These are phyloP conservation scores for Neodontobutis hainanensis DNA, from an alignment of 2,113 vertebrate genomes.

Conservation along the genomic window DNA sequence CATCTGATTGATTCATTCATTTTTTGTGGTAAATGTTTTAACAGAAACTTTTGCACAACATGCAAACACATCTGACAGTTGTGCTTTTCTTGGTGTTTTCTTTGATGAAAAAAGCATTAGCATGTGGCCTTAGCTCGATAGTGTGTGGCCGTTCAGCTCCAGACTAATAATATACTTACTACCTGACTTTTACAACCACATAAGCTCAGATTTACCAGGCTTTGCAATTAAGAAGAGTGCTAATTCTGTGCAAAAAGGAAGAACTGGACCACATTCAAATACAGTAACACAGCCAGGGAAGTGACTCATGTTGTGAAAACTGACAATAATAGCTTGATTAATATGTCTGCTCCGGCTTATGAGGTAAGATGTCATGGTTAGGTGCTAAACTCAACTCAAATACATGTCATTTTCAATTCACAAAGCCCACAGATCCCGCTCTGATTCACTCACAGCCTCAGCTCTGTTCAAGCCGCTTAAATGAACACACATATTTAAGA, in stretches of 20 bases:
- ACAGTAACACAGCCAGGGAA: constrained; percentile 8
- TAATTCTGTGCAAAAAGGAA: neutral
- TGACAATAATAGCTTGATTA: constrained; percentile 42
- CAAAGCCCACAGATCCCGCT: constrained; percentile 32
- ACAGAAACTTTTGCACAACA: neutral
- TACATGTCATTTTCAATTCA: constrained; percentile 40
- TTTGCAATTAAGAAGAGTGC: neutral
- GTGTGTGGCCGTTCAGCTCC: too few relatives aligned
- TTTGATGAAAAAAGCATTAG: neutral
- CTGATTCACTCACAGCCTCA: constrained; percentile 27
- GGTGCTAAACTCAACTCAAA: constrained; percentile 28
- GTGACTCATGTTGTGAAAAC: constrained; percentile 27
- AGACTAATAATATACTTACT: neutral
- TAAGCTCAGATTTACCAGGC: constrained; percentile 4
- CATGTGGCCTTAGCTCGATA: neutral
- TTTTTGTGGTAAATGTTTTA: neutral
- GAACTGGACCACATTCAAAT: constrained; percentile 6
- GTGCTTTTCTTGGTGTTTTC: neutral
- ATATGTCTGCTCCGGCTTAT: constrained; percentile 38
- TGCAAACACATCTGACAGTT: neutral
- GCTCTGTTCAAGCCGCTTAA: constrained; percentile 38
- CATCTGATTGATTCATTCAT: neutral
- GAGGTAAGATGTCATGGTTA: constrained; percentile 31
- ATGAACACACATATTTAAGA: constrained; percentile 45
- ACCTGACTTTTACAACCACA: neutral